Evolutionary conservation across 1,140 invertebrate species (phyloP).

Genomic region (Phymorhynchus buccinoides): DNA sequence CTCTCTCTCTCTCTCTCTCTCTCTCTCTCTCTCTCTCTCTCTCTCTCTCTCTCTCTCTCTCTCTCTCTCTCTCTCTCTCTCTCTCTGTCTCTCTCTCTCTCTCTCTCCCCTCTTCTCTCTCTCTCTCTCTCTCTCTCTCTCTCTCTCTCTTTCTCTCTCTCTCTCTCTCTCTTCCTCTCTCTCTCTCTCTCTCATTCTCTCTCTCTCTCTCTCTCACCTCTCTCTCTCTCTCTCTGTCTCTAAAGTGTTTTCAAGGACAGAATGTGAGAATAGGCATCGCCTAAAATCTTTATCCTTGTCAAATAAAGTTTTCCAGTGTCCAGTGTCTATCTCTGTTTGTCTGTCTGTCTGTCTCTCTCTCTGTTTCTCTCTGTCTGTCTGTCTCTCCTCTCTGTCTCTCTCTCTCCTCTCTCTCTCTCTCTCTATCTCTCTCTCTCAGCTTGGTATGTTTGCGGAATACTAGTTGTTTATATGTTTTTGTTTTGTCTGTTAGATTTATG

Average conservation of each 20-base stretch:
- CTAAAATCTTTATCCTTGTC: too few relatives aligned
- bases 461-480: too few relatives aligned
- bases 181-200: neutral
- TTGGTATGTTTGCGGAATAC: too few relatives aligned
- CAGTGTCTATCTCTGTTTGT: neutral
- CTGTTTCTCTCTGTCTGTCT: neutral
- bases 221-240: neutral
- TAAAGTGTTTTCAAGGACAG: too few relatives aligned
- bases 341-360: neutral
- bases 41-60: conserved; percentile 22
- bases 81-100: neutral
- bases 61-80: conserved; percentile 15
- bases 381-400: neutral
- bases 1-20: neutral
- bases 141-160: conserved; percentile 9
- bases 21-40: conserved; percentile 13
- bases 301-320: neutral
- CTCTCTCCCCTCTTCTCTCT: neutral
- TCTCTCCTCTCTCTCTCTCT: neutral
- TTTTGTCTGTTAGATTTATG: too few relatives aligned
- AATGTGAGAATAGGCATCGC: too few relatives aligned
- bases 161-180: neutral
- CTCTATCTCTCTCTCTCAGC: too few relatives aligned
- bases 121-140: conserved; percentile 11
- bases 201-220: neutral